phyloP scores from a whole-genome alignment of 2,888 invertebrate genomes.

The Euclidia mi region DNA sequence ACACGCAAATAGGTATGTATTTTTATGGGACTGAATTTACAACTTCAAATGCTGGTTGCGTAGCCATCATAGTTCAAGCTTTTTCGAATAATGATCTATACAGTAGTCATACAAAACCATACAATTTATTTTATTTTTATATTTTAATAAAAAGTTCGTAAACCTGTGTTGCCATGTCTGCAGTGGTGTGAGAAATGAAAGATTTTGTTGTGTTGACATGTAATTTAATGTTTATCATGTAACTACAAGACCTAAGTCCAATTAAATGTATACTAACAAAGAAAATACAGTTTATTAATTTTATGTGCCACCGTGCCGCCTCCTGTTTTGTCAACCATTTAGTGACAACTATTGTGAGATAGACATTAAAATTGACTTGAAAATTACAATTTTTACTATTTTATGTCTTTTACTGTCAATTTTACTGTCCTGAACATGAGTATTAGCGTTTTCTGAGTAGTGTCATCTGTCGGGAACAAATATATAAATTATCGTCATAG shows the following conservation, averaged over 20 bases:
- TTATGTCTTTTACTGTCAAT: constrained; percentile 38
- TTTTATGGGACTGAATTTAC: too few relatives aligned
- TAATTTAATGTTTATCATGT: constrained; percentile 88
- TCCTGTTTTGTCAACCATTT: constrained; percentile 67
- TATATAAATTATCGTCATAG: constrained; percentile 28
- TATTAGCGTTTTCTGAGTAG: constrained; percentile 57
- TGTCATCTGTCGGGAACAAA: constrained; percentile 64
- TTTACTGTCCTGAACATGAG: constrained; percentile 50
- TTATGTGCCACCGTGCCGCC: constrained; percentile 76
- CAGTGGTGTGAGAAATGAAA: constrained; percentile 84
- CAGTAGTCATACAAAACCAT: background rate
- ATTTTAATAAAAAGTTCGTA: constrained; percentile 17
- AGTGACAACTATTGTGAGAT: constrained; percentile 50
- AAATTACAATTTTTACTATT: constrained; percentile 2
- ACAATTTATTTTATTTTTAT: background rate
- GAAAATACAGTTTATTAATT: constrained; percentile 70
- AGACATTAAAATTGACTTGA: constrained; percentile 62
- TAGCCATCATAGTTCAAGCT: too few relatives aligned
- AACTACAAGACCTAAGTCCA: constrained; percentile 86
- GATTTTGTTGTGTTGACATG: constrained; percentile 88
- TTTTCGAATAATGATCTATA: background rate
- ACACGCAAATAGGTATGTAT: too few relatives aligned
- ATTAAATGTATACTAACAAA: constrained; percentile 73
- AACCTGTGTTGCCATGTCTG: constrained; percentile 44
- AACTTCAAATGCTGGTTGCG: too few relatives aligned